Conservation (phyloP, 2,888 invertebrate genomes). For the Hirtodrosophila duncani region DNA sequence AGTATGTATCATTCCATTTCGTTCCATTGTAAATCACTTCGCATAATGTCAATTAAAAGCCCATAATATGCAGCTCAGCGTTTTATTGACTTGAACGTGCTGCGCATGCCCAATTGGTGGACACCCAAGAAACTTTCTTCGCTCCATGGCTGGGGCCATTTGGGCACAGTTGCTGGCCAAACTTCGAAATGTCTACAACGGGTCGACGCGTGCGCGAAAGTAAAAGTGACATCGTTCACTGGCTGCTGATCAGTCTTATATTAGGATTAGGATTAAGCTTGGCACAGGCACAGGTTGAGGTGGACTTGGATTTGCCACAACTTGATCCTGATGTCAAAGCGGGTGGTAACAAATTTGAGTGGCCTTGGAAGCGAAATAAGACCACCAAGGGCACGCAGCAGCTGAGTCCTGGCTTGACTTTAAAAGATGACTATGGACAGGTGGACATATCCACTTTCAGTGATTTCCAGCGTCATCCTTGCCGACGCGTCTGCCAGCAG, state of each 20-base stretch:
- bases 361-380: conserved; percentile 50
- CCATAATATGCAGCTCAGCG: conserved; percentile 62
- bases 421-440: conserved; percentile 45
- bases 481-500: conserved; percentile 69
- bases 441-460: conserved; percentile 46
- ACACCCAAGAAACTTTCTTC: conserved; percentile 55
- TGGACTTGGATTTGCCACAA: not conserved
- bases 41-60: conserved; percentile 27
- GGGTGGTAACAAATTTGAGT: conserved; percentile 28
- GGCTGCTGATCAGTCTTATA: conserved; percentile 3
- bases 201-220: conserved; percentile 26
- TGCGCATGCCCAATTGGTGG: conserved; percentile 36
- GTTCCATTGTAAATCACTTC: conserved; percentile 1
- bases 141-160: conserved; percentile 12
- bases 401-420: not conserved
- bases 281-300: not conserved
- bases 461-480: conserved; percentile 69
- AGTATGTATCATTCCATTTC: conserved; percentile 1
- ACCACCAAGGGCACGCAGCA: conserved; percentile 27
- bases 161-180: conserved; percentile 43
- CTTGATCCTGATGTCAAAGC: not conserved
- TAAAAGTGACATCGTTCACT: conserved; percentile 33
- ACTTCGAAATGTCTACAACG: conserved; percentile 33
- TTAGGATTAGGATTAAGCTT: not conserved
- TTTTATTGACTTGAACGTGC: conserved; percentile 47